These are phyloP conservation scores for Saxidomus purpurata DNA, from an alignment of 1,140 invertebrate species.

Conservation along the genomic window DNA sequence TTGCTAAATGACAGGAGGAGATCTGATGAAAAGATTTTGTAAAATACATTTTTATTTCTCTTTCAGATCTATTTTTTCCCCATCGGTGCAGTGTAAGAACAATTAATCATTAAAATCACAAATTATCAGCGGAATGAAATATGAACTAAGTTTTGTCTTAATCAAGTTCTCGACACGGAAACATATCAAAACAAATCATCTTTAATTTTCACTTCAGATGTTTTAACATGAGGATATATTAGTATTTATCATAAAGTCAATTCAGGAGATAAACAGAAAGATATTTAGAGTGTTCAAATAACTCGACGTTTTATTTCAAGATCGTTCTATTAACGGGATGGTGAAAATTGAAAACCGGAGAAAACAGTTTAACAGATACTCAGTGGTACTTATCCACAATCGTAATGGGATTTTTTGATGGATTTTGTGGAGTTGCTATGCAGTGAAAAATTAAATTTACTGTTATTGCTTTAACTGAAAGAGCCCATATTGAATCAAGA, in stretches of 20 bases:
- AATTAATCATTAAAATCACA: neutral
- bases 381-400: neutral
- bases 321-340: neutral
- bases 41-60: too few relatives aligned
- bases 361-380: neutral
- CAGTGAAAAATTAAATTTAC: neutral
- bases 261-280: neutral
- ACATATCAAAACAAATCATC: too few relatives aligned
- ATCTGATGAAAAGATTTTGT: neutral
- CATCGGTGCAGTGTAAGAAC: neutral
- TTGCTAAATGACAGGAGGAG: neutral
- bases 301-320: neutral
- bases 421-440: constrained; percentile 1
- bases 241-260: neutral
- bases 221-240: neutral
- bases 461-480: neutral
- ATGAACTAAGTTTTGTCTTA: neutral
- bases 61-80: neutral
- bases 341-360: neutral
- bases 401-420: neutral
- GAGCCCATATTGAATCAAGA: too few relatives aligned
- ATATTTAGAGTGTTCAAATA: neutral
- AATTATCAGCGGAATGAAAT: neutral
- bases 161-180: neutral
- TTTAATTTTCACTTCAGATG: neutral